Conservation (phyloP, 2,113 vertebrate genomes). For the Aythya baeri region DNA sequence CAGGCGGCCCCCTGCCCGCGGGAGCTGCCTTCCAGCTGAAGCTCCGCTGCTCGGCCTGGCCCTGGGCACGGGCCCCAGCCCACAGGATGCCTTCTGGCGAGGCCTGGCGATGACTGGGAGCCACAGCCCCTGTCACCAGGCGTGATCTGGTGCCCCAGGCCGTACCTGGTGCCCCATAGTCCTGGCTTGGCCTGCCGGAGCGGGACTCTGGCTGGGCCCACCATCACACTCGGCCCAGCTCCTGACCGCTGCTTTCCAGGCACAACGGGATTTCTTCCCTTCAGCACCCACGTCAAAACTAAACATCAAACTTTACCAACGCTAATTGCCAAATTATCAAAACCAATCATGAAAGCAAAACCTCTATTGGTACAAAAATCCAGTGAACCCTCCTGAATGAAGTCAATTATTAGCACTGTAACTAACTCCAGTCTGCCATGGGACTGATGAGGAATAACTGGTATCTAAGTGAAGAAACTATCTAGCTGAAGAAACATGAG, state of each 20-base stretch:
- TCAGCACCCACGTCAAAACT: not conserved
- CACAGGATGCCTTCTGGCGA: rapidly evolving
- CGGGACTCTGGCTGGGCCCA: not conserved
- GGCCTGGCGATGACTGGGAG: not conserved
- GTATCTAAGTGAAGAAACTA: not conserved
- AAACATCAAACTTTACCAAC: no score
- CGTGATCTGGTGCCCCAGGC: not conserved
- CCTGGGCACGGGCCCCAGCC: no score
- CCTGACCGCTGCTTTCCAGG: not conserved
- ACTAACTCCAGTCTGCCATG: not conserved
- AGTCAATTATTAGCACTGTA: not conserved
- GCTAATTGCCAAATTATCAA: no score
- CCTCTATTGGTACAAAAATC: not conserved
- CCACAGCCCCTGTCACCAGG: not conserved
- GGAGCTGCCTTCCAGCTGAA: not conserved
- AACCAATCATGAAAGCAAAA: no score
- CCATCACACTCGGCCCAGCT: not conserved
- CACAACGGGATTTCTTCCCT: not conserved
- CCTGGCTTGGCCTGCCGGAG: not conserved
- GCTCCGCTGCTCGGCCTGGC: not conserved
- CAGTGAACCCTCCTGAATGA: not conserved
- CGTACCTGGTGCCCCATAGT: rapidly evolving
- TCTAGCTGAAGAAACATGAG: rapidly evolving
- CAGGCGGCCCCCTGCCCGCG: not conserved
- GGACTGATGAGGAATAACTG: not conserved